Evolutionary conservation across 2,888 invertebrate genomes (phyloP).

Genomic region (Colletes collaris): DNA sequence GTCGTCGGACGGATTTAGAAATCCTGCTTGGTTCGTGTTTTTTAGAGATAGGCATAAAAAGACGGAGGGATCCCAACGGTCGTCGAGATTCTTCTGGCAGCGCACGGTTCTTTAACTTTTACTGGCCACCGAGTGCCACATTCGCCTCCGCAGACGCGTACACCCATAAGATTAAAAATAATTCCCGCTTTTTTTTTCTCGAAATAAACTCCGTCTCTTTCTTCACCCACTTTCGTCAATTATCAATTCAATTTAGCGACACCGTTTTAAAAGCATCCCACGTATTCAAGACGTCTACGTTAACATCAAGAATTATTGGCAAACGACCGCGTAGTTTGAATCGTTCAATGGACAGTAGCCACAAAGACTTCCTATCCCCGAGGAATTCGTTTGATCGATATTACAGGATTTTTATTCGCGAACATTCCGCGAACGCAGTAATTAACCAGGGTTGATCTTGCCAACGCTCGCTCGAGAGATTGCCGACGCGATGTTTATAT

Average conservation of each 20-base stretch:
- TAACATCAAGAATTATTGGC: too few relatives aligned
- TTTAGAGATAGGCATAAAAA: conserved; percentile 37
- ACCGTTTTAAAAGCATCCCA: too few relatives aligned
- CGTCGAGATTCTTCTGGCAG: conserved; percentile 20
- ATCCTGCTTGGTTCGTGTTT: conserved; percentile 67
- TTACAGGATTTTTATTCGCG: conserved; percentile 29
- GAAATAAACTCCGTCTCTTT: conserved; percentile 1
- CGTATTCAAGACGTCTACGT: too few relatives aligned
- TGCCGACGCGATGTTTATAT: neutral
- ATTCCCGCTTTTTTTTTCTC: conserved; percentile 10
- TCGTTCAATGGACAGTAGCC: too few relatives aligned
- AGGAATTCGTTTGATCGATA: conserved; percentile 24
- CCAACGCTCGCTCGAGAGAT: conserved; percentile 1
- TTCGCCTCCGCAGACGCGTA: neutral
- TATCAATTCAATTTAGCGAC: too few relatives aligned
- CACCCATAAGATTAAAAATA: conserved; percentile 31
- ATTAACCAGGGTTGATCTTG: conserved; percentile 12
- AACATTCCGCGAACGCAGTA: conserved; percentile 26
- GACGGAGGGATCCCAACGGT: conserved; percentile 21
- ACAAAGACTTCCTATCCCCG: too few relatives aligned
- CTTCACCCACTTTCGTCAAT: too few relatives aligned
- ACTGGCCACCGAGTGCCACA: conserved; percentile 11
- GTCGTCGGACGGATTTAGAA: conserved; percentile 76
- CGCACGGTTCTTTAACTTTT: conserved; percentile 21
- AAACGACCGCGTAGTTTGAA: too few relatives aligned